Base-by-base conservation (phyloP, 2,113 vertebrate genomes). In the Anguilla rostrata region DNA sequence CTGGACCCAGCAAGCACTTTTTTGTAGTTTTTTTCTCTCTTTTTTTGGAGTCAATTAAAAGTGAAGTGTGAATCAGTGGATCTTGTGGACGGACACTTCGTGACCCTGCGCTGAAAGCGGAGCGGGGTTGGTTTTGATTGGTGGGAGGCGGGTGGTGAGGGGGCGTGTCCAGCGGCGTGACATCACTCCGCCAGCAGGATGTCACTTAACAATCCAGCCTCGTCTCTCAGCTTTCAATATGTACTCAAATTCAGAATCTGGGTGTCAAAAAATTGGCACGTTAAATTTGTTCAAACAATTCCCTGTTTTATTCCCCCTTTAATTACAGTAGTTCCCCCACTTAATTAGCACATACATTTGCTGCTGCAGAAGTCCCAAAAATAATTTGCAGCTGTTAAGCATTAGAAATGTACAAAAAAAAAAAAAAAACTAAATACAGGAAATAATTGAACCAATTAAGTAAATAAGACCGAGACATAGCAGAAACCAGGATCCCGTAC, bases 201-300 rank as follows among this genome's bases (percentile, higher is more conserved):
- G 63, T 71, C 57, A 78, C 29, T 6, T 6, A 11, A 78, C 5
- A 78, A 78, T 34, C 39, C 12, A 0, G 14, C 29, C 75, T 18
- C n/a, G 8, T 34, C n/a, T 78, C 29, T 34, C 29, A 78, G 75
- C 2, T 78, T 26, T 66, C 9, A 20, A 53, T 60, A 60, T 22
- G 60, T 8, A 26, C 18, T 78, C 29, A 78, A 78, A 15, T 78
- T 78, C 12, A 78, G 29, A 34, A 78, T 78, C 39, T 78, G 14
- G 3, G 18, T 60, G 57, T 60, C 11, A 15, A 60, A 26, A 5
- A 26, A 46, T 46, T 46, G 9, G 43, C 43, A 87, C 88, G 89
- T 92, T 92, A 93, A 91, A 85, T 39, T 20, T 78, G 75, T 49
- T 26, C 3, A 56, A 14, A 8, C 43, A 12, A 49, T 83, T 26